A percentile compares a stretch with the other conserved stretches of the same genome.
phyloP scores from a whole-genome alignment of 2,888 invertebrate species.

The Amphipoea oculea region DNA sequence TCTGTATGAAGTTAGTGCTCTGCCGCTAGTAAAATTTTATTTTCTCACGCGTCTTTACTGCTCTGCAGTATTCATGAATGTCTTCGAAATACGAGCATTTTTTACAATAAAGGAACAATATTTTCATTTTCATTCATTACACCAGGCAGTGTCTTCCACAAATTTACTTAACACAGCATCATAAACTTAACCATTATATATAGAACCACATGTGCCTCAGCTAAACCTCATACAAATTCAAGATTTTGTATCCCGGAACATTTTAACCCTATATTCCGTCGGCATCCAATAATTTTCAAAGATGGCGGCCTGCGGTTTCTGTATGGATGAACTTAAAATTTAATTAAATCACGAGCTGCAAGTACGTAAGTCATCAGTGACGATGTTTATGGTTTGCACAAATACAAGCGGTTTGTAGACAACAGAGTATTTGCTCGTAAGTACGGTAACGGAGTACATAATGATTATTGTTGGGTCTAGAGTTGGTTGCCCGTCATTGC shows the following conservation, averaged over 20 bases:
- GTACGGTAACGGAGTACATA: constrained; percentile 30
- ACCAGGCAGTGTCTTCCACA: neutral
- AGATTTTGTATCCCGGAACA: constrained; percentile 28
- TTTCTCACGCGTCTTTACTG: constrained; percentile 1
- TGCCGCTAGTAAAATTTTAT: constrained; percentile 17
- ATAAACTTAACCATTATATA: neutral
- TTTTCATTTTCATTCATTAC: neutral
- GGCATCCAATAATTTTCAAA: constrained; percentile 64
- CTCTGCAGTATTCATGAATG: neutral
- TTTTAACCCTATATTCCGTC: constrained; percentile 34
- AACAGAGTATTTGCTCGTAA: constrained; percentile 28
- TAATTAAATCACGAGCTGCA: constrained; percentile 70
- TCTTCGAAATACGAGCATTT: neutral
- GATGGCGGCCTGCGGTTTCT: constrained; percentile 66
- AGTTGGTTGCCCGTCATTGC: neutral
- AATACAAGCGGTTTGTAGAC: constrained; percentile 29
- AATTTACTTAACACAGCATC: neutral
- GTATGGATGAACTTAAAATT: constrained; percentile 69
- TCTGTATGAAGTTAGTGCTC: neutral
- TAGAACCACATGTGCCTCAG: constrained; percentile 12
- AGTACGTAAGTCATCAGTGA: constrained; percentile 33
- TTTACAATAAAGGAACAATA: neutral
- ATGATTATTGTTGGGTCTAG: constrained; percentile 17
- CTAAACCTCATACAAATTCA: constrained; percentile 14
- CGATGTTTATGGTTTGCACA: constrained; percentile 51